These are phyloP conservation scores for Lampris incognitus DNA, from an alignment of 2,113 vertebrate species.

Conservation along the genomic window DNA sequence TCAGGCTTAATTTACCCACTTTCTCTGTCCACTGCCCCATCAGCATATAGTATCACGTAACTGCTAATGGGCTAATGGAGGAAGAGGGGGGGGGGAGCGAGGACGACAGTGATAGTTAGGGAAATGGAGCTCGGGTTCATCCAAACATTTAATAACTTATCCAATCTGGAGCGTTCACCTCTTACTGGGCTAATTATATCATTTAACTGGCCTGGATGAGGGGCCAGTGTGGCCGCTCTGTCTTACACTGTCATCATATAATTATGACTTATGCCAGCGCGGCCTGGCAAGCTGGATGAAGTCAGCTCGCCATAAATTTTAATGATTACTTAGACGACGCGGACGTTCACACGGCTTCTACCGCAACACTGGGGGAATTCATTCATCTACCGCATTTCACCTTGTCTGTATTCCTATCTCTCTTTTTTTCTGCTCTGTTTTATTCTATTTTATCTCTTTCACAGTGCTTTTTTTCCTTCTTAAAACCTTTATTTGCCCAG, in stretches of 20 bases:
- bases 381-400: too few relatives aligned
- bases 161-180: constrained; percentile 77
- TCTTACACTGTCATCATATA: constrained; percentile 78
- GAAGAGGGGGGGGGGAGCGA: constrained; percentile 36
- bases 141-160: constrained; percentile 85
- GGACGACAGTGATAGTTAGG: constrained; percentile 70
- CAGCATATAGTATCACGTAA: constrained; percentile 83
- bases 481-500: too few relatives aligned
- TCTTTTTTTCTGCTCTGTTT: too few relatives aligned
- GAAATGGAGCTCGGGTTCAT: constrained; percentile 82
- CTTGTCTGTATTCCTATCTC: too few relatives aligned
- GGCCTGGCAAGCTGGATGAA: constrained; percentile 78
- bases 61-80: constrained; percentile 78
- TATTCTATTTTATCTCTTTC: too few relatives aligned
- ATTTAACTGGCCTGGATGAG: constrained; percentile 75
- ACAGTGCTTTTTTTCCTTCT: too few relatives aligned
- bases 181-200: constrained; percentile 80
- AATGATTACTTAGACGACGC: constrained; percentile 79
- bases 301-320: constrained; percentile 82
- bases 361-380: constrained; percentile 43
- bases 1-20: constrained; percentile 81
- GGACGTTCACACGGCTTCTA: constrained; percentile 62
- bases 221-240: constrained; percentile 59
- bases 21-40: constrained; percentile 76
- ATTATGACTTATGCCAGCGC: constrained; percentile 83